Evolutionary conservation across 2,888 invertebrate genomes (phyloP), one percentile per base, ranked within the genome.

Genomic region (Sicus ferrugineus): DNA sequence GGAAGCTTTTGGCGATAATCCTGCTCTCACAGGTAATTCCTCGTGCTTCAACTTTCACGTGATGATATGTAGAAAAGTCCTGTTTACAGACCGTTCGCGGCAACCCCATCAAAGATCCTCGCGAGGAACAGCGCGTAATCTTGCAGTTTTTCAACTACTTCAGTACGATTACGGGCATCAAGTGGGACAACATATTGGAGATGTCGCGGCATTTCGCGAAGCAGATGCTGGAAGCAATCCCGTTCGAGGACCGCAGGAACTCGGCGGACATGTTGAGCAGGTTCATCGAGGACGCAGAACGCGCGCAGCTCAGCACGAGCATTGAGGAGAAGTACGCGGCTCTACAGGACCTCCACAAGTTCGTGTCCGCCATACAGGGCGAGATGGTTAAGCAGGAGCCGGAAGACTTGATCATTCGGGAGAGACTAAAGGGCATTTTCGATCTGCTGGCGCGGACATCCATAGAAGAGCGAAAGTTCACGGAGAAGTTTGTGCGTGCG

Each of bases 401-500:
- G 58, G 75, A 75, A 14, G 75, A 75, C 38, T 42, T 75, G 3
- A 74, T 73, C n/a, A 66, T 75, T 21, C 28, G 72, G 1, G 70
- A 70, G n/a, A 73, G 75, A 2, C 54, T 75, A 7, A 50, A 71
- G 59, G 74, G 74, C 34, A 75, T 73, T 71, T 75, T 75, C 26
- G 75, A 75, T 34, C 42, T 75, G 34, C 50, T 75, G 73, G 75
- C 74, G 0, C 73, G 75, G n/a, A 52, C 74, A 1, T 74, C 75
- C 14, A 75, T 75, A 34, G 75, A 75, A 31, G 73, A 75, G 7
- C 61, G 72, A 0, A 74, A 72, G 59, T 75, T 71, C 50, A 68
- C 59, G 28, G 72, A 72, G 58, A 74, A 72, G 54, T 73, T 75
- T 42, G 54, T 70, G 14, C 72, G 70, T 14, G 73, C 70, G 14